Base-by-base conservation (phyloP, 2,888 invertebrate genomes). In the Mesorhabditis sp. region DNA sequence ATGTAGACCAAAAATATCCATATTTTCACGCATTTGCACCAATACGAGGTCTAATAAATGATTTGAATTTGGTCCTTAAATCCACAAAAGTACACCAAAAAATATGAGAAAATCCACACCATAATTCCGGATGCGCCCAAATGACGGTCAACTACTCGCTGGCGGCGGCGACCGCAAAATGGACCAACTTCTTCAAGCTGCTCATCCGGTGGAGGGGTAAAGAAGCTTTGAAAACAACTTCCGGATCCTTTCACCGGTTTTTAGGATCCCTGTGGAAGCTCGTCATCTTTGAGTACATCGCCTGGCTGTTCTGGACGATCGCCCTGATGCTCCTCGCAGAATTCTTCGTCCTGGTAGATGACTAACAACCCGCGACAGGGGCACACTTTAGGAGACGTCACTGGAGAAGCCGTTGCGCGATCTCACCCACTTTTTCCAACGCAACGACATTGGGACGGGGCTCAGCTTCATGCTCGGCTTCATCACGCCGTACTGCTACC, bases 121-220 rank as follows among this genome's bases (percentile, higher is more conserved):
- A 28, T 28, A 28, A 28, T 28, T 28, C 28, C 28, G 28, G 28
- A 28, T 28, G 28, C 28, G 28, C 28, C 28, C 28, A n/a, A 41
- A 75, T 75, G 74, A 73, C 68, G 61, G 74, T 76, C 7, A 73
- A 69, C 63, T 76, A 76, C 66, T 76, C 76, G 5, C 44, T 74
- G n/a, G 71, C 70, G 13, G 74, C 76, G 0, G 74, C 74, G 1
- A 76, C 76, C 13, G 76, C 76, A 3, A 70, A 50, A 15, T 69
- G 74, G 70, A 45, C 45, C 63, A 68, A 70, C 15, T 45, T 72
- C 4, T 4, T 75, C 13, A 66, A 45, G 3, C 68, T 76, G 0
- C 61, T 74, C 0, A 65, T 70, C 41, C 45, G 67, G 7, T 75
- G 73, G 75, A 72, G 72, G 43, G 76, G 58, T 50, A n/a, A 28